Evolutionary conservation across 2,888 invertebrate species (phyloP), one percentile per base, ranked within the genome.

Genomic region (Lepas anatifera): DNA sequence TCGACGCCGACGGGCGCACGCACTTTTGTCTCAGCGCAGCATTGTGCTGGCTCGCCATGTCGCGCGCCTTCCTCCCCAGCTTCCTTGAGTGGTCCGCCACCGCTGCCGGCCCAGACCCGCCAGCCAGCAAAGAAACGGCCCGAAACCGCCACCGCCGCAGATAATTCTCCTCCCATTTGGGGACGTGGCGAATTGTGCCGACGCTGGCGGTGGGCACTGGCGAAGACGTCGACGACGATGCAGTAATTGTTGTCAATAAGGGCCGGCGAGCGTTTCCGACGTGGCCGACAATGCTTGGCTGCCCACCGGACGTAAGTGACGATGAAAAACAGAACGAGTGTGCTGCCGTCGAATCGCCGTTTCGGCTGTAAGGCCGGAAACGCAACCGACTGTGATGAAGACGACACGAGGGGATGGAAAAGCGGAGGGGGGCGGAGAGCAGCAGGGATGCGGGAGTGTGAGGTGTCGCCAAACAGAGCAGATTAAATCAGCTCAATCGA

Each of bases 221-320:
- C 48, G 27, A 29, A 11, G 25, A 16, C 58, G 22, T 25, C 58
- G 35, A 22, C 32, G 58, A 58, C 58, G 35, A 35, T 35, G 58
- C 22, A 22, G 58, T 58, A 58, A 58, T 58, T 58, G 58, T 58
- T 58, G 58, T 58, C 58, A 58, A 58, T 58, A 58, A 58, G 58
- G 22, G 58, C 32, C 10, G 58, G 18, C 18, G 13, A 22, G 32
- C 58, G 35, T n/a, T 58, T 58, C 58, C 58, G 58, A 58, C 58
- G 18, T 18, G 2, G 58, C 10, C 22, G 35, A 58, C 58, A 58
- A 58, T 35, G 58, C n/a, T n/a, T n/a, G n/a, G n/a, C n/a, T n/a
- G n/a, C 25, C 35, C 22, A 35, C 58, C 35, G 35, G 35, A 16
- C 58, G 35, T 18, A 6, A 18, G 8, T 11, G 22, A 2, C 58